Evolutionary conservation across 2,113 vertebrate genomes (phyloP).

Genomic region (Butorides virescens): DNA sequence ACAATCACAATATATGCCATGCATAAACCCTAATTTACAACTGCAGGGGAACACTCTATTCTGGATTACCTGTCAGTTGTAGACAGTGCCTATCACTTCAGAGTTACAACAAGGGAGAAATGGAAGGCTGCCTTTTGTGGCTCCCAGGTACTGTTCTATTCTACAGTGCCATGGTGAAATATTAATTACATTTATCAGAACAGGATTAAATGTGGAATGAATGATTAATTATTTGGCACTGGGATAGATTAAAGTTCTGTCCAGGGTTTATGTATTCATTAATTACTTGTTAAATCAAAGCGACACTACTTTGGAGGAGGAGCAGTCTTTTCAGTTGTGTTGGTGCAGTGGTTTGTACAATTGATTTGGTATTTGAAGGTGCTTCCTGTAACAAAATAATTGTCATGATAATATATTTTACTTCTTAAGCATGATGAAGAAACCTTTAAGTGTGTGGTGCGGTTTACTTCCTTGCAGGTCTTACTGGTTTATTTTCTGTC

Average conservation of each 20-base stretch:
- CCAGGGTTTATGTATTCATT: constrained; percentile 39
- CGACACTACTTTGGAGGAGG: not conserved
- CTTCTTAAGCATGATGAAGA: not conserved
- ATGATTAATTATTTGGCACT: constrained; percentile 52
- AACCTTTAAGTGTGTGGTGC: not conserved
- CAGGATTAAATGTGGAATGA: constrained; percentile 33
- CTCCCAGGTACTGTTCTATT: constrained; percentile 1
- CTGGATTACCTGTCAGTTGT: not conserved
- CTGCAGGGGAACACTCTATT: not conserved
- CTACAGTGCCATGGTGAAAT: constrained; percentile 41
- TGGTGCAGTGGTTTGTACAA: not conserved
- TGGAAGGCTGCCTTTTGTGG: not conserved
- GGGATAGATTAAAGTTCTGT: constrained; percentile 45
- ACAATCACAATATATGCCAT: not conserved
- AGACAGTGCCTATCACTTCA: not conserved
- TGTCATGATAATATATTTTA: not conserved
- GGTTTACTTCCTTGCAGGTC: not conserved
- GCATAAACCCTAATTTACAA: not conserved
- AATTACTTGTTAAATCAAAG: constrained; percentile 54
- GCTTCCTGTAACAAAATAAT: not conserved
- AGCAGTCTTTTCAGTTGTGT: not conserved
- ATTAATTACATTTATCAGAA: constrained; percentile 59
- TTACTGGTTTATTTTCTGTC: not conserved
- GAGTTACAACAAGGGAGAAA: not conserved
- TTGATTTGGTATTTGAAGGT: not conserved